phyloP scores from a whole-genome alignment of 2,888 invertebrate species.

The Aphidoletes aphidimyza region DNA sequence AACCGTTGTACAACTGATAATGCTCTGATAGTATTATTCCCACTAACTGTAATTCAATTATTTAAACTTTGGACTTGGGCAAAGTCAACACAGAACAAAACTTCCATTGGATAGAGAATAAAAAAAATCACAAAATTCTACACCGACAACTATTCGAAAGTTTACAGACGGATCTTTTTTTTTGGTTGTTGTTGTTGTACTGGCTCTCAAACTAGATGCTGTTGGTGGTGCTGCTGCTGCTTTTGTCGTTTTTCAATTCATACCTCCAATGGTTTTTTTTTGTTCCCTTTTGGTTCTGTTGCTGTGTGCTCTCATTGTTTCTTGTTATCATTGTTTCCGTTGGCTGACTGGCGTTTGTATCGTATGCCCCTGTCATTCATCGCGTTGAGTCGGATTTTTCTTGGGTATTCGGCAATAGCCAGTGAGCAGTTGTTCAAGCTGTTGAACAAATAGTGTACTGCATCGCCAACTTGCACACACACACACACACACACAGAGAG shows the following conservation, averaged over 20 bases:
- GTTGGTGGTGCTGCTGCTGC: background rate
- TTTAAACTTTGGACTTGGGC: slow-evolving; percentile 49
- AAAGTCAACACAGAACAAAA: slow-evolving; percentile 40
- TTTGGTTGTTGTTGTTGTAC: background rate
- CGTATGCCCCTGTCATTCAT: background rate
- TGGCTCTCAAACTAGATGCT: background rate
- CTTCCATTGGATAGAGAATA: background rate
- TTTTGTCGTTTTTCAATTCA: background rate
- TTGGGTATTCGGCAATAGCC: background rate
- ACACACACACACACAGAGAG: no score
- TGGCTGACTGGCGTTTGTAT: no score
- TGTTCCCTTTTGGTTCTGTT: background rate
- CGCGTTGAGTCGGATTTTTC: background rate
- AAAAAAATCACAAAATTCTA: background rate
- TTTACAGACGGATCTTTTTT: background rate
- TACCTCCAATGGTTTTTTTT: no score
- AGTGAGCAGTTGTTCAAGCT: slow-evolving; percentile 28
- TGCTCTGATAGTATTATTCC: slow-evolving; percentile 38
- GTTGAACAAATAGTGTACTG: background rate
- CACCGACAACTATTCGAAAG: slow-evolving; percentile 35
- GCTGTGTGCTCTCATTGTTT: background rate
- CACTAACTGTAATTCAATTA: slow-evolving; percentile 49
- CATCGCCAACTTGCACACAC: no score
- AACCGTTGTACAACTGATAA: background rate
- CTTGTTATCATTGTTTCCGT: background rate